Conservation (phyloP, 2,797 vertebrate genomes). For the Mormyrus proboscirostris region DNA sequence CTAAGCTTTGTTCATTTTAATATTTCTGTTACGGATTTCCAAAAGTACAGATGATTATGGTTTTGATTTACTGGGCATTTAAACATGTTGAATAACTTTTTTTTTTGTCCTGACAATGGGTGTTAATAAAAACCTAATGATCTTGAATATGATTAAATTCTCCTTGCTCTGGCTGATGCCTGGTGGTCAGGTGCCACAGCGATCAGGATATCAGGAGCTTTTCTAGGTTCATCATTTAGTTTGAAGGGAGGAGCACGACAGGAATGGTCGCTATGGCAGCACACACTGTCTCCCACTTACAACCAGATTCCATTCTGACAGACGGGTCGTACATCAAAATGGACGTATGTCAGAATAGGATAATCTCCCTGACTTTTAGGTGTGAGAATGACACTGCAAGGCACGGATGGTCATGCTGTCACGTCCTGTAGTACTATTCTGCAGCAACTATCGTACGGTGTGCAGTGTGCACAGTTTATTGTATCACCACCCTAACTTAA, state of each 20-base stretch:
- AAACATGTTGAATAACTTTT: neutral
- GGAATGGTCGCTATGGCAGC: neutral
- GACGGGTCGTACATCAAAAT: neutral
- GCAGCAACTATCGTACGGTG: neutral
- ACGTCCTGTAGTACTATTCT: neutral
- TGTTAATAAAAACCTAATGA: neutral
- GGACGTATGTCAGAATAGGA: neutral
- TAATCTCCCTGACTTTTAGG: neutral
- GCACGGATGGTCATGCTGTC: neutral
- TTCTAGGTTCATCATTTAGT: neutral
- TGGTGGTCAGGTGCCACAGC: neutral
- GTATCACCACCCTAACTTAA: neutral
- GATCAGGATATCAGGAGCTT: neutral
- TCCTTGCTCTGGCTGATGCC: neutral
- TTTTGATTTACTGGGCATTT: neutral
- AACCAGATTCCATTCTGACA: neutral
- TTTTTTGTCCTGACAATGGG: neutral
- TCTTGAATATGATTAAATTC: neutral
- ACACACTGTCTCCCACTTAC: neutral
- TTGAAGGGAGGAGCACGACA: neutral
- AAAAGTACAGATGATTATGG: neutral
- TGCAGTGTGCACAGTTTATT: neutral
- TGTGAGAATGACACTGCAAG: neutral
- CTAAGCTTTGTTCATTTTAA: neutral
- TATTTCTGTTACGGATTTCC: neutral